These are phyloP conservation scores for Arenicola marina DNA, from an alignment of 2,888 invertebrate genomes.

Conservation along the genomic window DNA sequence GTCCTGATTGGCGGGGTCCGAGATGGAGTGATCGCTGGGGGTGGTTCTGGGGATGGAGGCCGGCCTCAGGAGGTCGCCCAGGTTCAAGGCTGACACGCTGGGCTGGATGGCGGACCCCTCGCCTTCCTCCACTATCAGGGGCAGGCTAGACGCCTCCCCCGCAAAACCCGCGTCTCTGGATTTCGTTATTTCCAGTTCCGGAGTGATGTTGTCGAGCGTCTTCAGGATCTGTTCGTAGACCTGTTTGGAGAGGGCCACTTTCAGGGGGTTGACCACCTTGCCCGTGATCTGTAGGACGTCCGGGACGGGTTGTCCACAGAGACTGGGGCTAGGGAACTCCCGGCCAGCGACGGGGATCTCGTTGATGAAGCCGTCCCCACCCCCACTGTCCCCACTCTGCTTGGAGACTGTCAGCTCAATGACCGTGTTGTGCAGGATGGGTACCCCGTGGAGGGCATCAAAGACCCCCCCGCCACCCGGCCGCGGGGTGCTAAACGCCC, in stretches of 20 bases:
- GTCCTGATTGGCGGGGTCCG: not conserved
- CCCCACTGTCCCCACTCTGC: slow-evolving; percentile 1
- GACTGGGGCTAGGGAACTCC: not conserved
- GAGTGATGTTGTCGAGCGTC: slow-evolving; percentile 56
- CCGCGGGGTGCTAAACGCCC: slow-evolving; percentile 25
- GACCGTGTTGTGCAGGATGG: slow-evolving; percentile 87
- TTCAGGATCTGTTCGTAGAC: slow-evolving; percentile 86
- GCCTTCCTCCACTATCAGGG: not conserved
- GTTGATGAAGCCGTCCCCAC: not conserved
- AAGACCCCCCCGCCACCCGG: slow-evolving; percentile 24
- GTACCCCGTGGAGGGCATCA: slow-evolving; percentile 69
- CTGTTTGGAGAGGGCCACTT: slow-evolving; percentile 80
- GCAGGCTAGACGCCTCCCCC: not conserved
- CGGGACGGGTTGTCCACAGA: not conserved
- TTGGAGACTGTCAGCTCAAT: slow-evolving; percentile 73
- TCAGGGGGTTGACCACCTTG: slow-evolving; percentile 79
- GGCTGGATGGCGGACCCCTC: slow-evolving; percentile 2
- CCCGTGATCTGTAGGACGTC: slow-evolving; percentile 70
- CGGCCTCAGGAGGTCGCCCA: slow-evolving; percentile 8
- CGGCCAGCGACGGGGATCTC: not conserved
- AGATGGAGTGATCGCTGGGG: not conserved
- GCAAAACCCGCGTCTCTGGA: not conserved
- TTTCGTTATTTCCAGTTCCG: slow-evolving; percentile 10
- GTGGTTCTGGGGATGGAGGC: not conserved
- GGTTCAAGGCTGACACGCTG: slow-evolving; percentile 25